Conservation (phyloP, 2,797 vertebrate genomes). For the Heterohyrax brucei region DNA sequence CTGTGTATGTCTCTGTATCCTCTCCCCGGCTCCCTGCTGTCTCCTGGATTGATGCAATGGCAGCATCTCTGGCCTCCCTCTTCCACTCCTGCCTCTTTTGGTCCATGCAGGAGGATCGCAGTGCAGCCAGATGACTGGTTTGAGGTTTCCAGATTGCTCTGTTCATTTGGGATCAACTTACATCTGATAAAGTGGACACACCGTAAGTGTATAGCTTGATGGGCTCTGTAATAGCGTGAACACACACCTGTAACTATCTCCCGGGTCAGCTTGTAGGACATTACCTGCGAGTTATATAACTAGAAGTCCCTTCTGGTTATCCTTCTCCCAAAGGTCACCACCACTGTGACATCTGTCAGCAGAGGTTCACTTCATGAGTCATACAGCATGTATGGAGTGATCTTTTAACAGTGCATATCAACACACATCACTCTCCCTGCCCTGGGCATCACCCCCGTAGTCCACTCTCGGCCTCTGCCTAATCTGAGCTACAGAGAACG, state of each 20-base stretch:
- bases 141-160: background rate
- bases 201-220: background rate
- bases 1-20: background rate
- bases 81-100: background rate
- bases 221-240: background rate
- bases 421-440: rapidly evolving
- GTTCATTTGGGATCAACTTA: background rate
- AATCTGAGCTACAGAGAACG: background rate
- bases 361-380: background rate
- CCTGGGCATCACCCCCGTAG: background rate
- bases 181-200: background rate
- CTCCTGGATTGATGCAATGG: background rate
- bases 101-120: background rate
- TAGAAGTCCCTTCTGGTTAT: background rate
- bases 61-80: background rate
- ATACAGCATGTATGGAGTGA: background rate
- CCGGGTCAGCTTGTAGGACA: background rate
- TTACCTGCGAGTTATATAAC: no score
- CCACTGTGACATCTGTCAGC: background rate
- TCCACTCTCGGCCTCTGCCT: background rate
- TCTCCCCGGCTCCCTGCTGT: background rate
- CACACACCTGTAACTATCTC: background rate
- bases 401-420: background rate
- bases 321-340: background rate
- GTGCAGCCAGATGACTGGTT: background rate